These are phyloP conservation scores for Dolichallabes microphthalmus DNA, from an alignment of 2,113 vertebrate species.

Conservation along the genomic window DNA sequence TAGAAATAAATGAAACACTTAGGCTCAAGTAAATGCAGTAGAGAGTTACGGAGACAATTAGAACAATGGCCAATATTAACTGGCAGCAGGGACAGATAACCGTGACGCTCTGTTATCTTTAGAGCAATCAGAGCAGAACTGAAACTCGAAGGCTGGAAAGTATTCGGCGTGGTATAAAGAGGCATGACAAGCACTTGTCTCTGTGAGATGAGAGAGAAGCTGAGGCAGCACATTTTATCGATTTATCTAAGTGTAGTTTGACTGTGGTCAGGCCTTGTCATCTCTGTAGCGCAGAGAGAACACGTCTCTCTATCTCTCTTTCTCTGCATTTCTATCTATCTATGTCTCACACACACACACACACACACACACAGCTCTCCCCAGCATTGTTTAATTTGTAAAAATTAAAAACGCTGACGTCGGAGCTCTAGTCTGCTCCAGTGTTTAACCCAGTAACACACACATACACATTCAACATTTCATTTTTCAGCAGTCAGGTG, in stretches of 20 bases:
- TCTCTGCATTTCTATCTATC: background rate
- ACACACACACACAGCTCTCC: background rate
- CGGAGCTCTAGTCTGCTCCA: background rate
- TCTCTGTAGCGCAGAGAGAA: background rate
- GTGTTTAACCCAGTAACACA: background rate
- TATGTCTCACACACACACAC: background rate
- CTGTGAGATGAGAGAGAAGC: slow-evolving; percentile 27
- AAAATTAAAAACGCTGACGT: slow-evolving; percentile 10
- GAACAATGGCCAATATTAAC: background rate
- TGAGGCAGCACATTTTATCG: slow-evolving; percentile 44
- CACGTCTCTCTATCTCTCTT: background rate
- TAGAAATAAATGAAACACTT: slow-evolving; percentile 31
- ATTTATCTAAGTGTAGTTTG: slow-evolving; percentile 37
- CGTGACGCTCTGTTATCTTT: slow-evolving; percentile 1
- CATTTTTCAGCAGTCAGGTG: background rate
- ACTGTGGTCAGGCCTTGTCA: slow-evolving; percentile 36
- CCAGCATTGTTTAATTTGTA: background rate
- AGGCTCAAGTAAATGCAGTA: background rate
- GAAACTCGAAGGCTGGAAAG: slow-evolving; percentile 3
- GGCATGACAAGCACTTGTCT: slow-evolving; percentile 27
- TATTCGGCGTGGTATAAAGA: slow-evolving; percentile 20
- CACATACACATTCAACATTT: background rate
- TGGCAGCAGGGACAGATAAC: slow-evolving; percentile 17
- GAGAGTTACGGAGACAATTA: slow-evolving; percentile 8
- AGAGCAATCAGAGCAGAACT: slow-evolving; percentile 18